Percentiles rank a stretch among this genome's conserved stretches.
Conservation (phyloP, 2,888 invertebrate genomes). For the Diabrotica balteata region DNA sequence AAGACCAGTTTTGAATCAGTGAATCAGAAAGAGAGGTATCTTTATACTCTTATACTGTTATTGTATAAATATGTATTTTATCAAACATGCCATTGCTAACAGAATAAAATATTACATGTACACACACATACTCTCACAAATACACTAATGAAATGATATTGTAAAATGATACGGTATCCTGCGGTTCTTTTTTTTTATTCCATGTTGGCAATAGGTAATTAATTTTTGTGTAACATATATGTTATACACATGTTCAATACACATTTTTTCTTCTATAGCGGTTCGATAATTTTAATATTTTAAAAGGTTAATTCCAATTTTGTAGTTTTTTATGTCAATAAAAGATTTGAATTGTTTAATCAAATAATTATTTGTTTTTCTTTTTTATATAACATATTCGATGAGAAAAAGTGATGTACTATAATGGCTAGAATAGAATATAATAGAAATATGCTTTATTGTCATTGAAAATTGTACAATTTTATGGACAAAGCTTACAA, state of each 20-base stretch:
- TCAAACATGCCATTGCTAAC: not conserved
- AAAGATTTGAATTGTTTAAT: too few species aligned
- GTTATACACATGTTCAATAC: not conserved
- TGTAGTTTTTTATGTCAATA: too few species aligned
- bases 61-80: not conserved
- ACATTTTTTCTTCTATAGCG: too few species aligned
- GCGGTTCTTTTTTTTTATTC: conserved; percentile 6
- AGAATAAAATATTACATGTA: not conserved
- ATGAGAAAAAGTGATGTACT: too few species aligned
- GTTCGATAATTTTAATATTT: too few species aligned
- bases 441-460: too few species aligned
- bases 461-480: too few species aligned
- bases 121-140: not conserved
- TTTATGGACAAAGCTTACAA: too few species aligned
- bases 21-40: conserved; percentile 8
- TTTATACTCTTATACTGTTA: not conserved
- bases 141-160: conserved; percentile 9
- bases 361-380: too few species aligned
- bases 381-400: too few species aligned
- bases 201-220: conserved; percentile 4
- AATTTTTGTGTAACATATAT: conserved; percentile 4
- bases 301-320: too few species aligned
- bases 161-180: not conserved
- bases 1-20: conserved; percentile 4
- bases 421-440: too few species aligned